Evolutionary conservation across 2,797 vertebrate species (phyloP).

Genomic region (Channa striata): DNA sequence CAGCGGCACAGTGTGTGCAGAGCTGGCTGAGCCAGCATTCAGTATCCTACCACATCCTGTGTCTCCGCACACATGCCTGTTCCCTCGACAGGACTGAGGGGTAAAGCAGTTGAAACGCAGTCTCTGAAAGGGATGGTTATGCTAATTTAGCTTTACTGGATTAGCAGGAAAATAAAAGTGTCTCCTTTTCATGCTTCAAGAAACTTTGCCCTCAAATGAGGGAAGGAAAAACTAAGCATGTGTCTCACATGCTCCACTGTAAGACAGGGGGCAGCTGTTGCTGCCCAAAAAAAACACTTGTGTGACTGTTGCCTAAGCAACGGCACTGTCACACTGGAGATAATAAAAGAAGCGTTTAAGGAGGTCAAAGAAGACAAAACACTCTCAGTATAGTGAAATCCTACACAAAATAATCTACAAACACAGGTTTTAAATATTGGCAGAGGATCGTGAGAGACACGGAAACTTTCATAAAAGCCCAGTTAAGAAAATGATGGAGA

Average conservation of each 20-base stretch:
- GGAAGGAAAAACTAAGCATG: slow-evolving; percentile 22
- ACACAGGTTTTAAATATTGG: slow-evolving; percentile 13
- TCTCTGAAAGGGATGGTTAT: slow-evolving; percentile 67
- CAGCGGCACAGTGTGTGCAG: slow-evolving; percentile 68
- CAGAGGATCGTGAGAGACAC: slow-evolving; percentile 7
- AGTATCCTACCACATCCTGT: slow-evolving; percentile 83
- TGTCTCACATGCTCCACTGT: slow-evolving; percentile 58
- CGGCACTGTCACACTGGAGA: slow-evolving; percentile 42
- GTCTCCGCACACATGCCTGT: slow-evolving; percentile 62
- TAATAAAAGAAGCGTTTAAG: slow-evolving; percentile 50
- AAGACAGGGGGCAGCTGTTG: slow-evolving; percentile 68
- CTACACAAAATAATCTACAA: slow-evolving; percentile 6
- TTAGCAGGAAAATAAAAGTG: slow-evolving; percentile 66
- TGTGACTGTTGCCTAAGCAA: slow-evolving; percentile 49
- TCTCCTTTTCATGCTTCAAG: slow-evolving; percentile 47
- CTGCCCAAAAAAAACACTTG: slow-evolving; percentile 57
- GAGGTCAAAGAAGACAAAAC: slow-evolving; percentile 42
- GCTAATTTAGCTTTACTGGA: slow-evolving; percentile 71
- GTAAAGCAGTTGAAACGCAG: slow-evolving; percentile 61
- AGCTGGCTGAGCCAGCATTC: slow-evolving; percentile 78
- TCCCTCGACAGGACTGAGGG: slow-evolving; percentile 61
- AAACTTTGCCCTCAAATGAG: slow-evolving; percentile 61
- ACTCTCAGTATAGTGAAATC: slow-evolving; percentile 7
- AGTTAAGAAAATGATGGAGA: slow-evolving; percentile 18
- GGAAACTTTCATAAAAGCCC: slow-evolving; percentile 2